Evolutionary conservation across 2,797 vertebrate genomes (phyloP).

Genomic region (Cyclura pinguis): DNA sequence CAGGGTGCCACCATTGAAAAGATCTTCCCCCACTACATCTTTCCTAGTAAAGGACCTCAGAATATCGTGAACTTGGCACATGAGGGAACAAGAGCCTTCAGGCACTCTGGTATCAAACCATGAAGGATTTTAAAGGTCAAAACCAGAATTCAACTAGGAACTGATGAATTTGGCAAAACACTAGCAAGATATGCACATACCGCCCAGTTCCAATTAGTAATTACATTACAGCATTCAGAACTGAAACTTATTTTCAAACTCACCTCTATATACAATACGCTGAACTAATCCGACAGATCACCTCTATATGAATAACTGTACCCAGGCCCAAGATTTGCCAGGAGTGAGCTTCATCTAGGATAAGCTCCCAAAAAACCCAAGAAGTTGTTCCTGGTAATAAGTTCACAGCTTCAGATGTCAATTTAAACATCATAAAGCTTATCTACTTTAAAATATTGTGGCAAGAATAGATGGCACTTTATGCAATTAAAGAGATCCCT

Average conservation of each 20-base stretch:
- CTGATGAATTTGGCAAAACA: neutral
- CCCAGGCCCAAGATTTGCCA: neutral
- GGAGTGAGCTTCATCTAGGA: neutral
- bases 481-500: neutral
- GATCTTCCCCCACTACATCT: neutral
- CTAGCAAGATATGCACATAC: neutral
- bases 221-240: neutral
- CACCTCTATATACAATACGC: neutral
- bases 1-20: neutral
- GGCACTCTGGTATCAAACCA: neutral
- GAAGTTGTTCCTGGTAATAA: neutral
- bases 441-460: neutral
- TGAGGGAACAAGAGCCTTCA: neutral
- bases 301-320: neutral
- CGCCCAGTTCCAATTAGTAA: neutral
- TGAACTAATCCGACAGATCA: neutral
- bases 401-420: neutral
- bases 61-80: neutral
- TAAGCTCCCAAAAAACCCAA: neutral
- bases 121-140: neutral
- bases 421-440: conserved; percentile 5
- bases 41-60: neutral
- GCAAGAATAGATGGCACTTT: neutral
- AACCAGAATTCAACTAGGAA: neutral
- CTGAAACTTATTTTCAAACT: neutral